phyloP scores from a whole-genome alignment of 2,888 invertebrate genomes.

The Rhopalosiphum nymphaeae region DNA sequence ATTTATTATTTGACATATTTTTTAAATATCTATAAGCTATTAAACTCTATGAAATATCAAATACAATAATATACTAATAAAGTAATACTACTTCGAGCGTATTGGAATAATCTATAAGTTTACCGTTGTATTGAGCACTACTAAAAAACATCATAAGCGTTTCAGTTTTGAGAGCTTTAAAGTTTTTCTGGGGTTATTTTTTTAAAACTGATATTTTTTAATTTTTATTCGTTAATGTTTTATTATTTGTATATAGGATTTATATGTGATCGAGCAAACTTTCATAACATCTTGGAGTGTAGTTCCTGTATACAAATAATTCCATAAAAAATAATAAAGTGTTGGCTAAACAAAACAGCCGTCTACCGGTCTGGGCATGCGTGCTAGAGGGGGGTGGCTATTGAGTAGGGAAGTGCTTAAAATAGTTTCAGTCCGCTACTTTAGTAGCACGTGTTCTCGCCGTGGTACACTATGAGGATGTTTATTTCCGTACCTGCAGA shows the following conservation, averaged over 20 bases:
- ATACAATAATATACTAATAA: not conserved
- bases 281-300: not conserved
- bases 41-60: not conserved
- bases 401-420: constrained; percentile 46
- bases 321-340: not conserved
- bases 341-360: constrained; percentile 40
- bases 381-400: constrained; percentile 25
- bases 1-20: not conserved
- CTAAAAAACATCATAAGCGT: not conserved
- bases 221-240: not conserved
- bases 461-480: constrained; percentile 23
- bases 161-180: not conserved
- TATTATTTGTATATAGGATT: not conserved
- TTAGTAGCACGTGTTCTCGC: constrained; percentile 55
- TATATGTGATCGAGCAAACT: not conserved
- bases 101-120: not conserved
- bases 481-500: constrained; percentile 63
- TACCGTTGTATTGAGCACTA: not conserved
- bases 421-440: constrained; percentile 53
- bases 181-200: not conserved
- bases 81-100: not conserved
- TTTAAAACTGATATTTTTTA: not conserved
- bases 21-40: not conserved
- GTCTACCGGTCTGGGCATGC: constrained; percentile 19
- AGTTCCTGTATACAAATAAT: constrained; percentile 28